Conservation (phyloP, 2,888 invertebrate genomes). For the Scaptomyza flava region DNA sequence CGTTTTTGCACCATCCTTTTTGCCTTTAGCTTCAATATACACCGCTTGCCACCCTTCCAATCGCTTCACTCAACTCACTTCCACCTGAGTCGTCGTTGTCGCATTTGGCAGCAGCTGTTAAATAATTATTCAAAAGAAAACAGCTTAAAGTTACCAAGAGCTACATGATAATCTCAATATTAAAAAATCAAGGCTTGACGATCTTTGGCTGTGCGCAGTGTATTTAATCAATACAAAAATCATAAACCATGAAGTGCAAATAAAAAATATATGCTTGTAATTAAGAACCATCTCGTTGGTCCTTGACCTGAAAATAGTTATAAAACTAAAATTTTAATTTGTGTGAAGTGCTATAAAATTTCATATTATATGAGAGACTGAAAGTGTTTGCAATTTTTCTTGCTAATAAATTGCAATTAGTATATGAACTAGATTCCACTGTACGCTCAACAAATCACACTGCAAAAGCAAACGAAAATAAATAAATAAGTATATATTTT, state of each 20-base stretch:
- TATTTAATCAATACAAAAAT: background rate
- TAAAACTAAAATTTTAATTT: background rate
- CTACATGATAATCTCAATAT: conserved; percentile 51
- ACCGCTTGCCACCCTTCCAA: background rate
- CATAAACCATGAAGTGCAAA: background rate
- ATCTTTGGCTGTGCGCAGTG: background rate
- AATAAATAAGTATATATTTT: background rate
- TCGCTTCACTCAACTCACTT: background rate
- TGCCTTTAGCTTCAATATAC: background rate
- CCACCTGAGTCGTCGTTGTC: conserved; percentile 33
- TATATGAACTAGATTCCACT: background rate
- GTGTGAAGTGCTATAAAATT: background rate
- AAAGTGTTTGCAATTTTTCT: background rate
- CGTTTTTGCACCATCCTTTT: background rate
- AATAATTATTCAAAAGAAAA: conserved; percentile 46
- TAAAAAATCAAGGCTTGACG: conserved; percentile 49
- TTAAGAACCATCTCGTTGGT: background rate
- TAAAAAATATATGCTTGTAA: background rate
- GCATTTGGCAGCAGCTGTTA: conserved; percentile 48
- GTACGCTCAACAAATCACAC: too few relatives aligned
- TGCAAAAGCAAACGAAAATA: background rate
- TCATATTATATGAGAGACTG: background rate
- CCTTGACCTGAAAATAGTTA: background rate
- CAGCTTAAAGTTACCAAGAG: conserved; percentile 36
- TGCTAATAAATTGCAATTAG: background rate